Base-by-base conservation (phyloP, 2,888 invertebrate species). In the Thymelicus lineola region DNA sequence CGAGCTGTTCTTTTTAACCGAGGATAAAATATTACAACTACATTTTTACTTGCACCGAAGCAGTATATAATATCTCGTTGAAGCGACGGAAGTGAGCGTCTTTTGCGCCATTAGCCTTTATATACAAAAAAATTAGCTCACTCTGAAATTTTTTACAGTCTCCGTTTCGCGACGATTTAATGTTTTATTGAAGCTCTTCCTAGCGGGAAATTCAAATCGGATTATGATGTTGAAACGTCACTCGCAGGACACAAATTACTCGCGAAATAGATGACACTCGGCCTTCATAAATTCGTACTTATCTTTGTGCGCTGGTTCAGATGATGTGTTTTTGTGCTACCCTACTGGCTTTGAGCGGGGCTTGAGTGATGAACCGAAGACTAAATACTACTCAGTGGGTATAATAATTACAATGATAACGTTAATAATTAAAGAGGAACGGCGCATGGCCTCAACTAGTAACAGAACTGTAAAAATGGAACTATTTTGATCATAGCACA, bases 61-160 rank as follows among this genome's bases (percentile, higher is more conserved):
- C 53, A 55, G 65, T 72, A 67, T 72, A 72, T 71, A 73, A 72
- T 71, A 73, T 74, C 66, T 65, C 38, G 69, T 73, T 66, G 69
- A 71, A 53, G 71, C 63, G 58, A 53, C 70, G 71, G 67, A 74
- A 75, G 74, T 75, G 74, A 75, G 72, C 72, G 72, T 72, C 72
- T 71, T 75, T 76, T 68, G 72, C 65, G 63, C 69, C 71, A 71
- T 74, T 76, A 71, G 70, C 71, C 73, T 75, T 75, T 73, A 74
- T 75, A 75, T 73, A 42, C 10, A 69, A 70, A 66, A 68, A 73
- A 76, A 75, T 76, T 75, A 75, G 75, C 71, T 66, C 72, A 71
- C 72, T 71, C 71, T 68, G 74, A 75, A 75, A 71, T 75, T 77
- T 76, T 76, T 75, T 64, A 68, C 70, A 65, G 73, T 70, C 64